These are phyloP conservation scores for Daboia siamensis DNA, from an alignment of 2,113 vertebrate species.

Conservation along the genomic window DNA sequence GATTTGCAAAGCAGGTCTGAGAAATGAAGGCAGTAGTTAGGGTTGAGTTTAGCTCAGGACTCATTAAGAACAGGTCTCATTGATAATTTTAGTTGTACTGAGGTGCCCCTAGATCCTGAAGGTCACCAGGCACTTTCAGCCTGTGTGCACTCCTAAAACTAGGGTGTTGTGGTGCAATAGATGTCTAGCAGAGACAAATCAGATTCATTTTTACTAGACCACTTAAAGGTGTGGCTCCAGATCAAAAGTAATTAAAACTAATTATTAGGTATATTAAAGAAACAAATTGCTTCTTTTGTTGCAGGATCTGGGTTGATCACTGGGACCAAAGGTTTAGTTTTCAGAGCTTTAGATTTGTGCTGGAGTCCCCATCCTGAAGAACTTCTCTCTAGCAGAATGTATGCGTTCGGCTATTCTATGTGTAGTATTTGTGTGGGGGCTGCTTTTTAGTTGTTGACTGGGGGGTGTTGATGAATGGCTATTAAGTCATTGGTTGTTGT, in stretches of 20 bases:
- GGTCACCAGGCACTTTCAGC: background rate
- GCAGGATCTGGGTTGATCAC: background rate
- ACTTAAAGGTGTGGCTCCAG: background rate
- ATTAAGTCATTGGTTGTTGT: background rate
- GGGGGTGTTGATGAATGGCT: background rate
- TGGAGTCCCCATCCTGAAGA: background rate
- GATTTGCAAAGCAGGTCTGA: background rate
- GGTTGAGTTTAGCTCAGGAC: background rate
- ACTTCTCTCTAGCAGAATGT: background rate
- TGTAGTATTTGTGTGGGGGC: background rate
- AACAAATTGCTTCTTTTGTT: background rate
- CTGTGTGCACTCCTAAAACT: background rate
- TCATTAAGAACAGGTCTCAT: background rate
- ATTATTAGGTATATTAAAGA: background rate
- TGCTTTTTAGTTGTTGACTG: background rate
- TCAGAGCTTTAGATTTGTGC: background rate
- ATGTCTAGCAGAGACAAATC: background rate
- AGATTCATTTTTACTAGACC: background rate
- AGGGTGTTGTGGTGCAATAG: background rate
- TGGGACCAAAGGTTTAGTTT: background rate
- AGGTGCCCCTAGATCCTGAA: background rate
- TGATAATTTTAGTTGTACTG: background rate
- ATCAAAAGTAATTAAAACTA: constrained; percentile 5
- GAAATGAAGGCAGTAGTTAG: background rate
- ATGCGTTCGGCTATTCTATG: background rate